Conservation (phyloP, 1,140 invertebrate species). For the Monochamus saltuarius region DNA sequence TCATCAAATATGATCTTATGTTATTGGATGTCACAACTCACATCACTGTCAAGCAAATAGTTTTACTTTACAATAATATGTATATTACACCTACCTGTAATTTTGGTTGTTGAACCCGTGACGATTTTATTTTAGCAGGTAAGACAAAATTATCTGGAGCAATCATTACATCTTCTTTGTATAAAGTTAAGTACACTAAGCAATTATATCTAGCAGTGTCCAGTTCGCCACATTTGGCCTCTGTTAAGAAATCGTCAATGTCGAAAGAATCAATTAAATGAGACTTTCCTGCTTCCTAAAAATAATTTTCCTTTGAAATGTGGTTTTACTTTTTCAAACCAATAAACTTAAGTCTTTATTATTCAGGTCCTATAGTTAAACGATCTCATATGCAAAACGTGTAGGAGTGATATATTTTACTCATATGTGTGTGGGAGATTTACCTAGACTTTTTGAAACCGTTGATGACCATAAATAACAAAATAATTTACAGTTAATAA, state of each 20-base stretch:
- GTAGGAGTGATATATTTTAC: too few species aligned
- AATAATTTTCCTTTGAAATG: neutral
- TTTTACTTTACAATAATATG: neutral
- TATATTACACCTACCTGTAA: slow-evolving; percentile 17
- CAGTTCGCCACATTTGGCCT: slow-evolving; percentile 23
- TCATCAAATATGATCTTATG: too few species aligned
- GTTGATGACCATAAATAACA: neutral
- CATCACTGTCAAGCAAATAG: too few species aligned
- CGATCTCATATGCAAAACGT: too few species aligned
- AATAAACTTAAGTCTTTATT: too few species aligned
- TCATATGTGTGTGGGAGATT: too few species aligned
- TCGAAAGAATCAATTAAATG: slow-evolving; percentile 22
- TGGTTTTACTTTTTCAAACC: too few species aligned
- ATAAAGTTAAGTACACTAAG: slow-evolving; percentile 28
- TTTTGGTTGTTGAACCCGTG: slow-evolving; percentile 15
- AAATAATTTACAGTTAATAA: neutral
- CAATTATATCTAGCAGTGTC: slow-evolving; percentile 21
- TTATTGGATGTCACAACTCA: too few species aligned
- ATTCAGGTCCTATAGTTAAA: too few species aligned
- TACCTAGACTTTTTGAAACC: neutral
- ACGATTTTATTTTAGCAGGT: slow-evolving; percentile 27
- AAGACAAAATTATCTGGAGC: slow-evolving; percentile 33
- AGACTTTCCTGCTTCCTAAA: slow-evolving; percentile 26
- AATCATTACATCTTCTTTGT: slow-evolving; percentile 22
- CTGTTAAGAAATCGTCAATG: slow-evolving; percentile 22